Evolutionary conservation across 2,888 invertebrate genomes (phyloP), one percentile per base, ranked within the genome.

Genomic region (Cheilosia urbana): DNA sequence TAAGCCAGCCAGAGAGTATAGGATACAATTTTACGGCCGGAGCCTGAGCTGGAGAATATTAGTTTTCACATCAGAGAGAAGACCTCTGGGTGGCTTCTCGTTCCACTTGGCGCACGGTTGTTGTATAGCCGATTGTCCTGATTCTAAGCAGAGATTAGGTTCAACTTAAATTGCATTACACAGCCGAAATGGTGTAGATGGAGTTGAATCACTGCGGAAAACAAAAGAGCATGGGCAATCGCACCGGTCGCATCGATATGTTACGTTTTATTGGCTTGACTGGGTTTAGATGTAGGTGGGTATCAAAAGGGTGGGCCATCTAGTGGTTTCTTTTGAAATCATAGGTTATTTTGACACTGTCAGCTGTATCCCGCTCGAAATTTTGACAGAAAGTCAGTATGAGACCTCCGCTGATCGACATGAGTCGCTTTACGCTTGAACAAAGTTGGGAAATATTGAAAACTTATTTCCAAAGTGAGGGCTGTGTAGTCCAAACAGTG

Each of bases 61-160:
- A 65, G 63, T 69, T 75, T 75, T 57, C 75, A 73, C 42, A 66
- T 72, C 45, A 47, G 47, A 57, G 69, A 51, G 24, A 47, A 79
- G 84, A 80, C 75, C 84, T 84, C 69, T 84, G 84, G 79, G 79
- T 84, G 84, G 80, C 80, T 84, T 79, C 69, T 71, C 68, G 75
- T 80, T 80, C 71, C 66, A 80, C 80, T 84, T 80, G 84, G 80
- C 65, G 80, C 65, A 84, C 65, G 60, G 66, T 80, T 45, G 62
- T 51, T 65, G 53, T 53, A 45, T 30, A 75, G 73, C 66, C 80
- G 71, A 80, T 76, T 76, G 84, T 84, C 69, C 71, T 76, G 84
- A 84, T 80, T 84, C 19, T 42, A 71, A 75, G 34, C 63, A 24
- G 11, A 84, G 84, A 84, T 84, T 76, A 76, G 55, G 84, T 57